Evolutionary conservation across 1,140 invertebrate genomes (phyloP), one percentile per base, ranked within the genome.

Genomic region (Conopomorpha cramerella): DNA sequence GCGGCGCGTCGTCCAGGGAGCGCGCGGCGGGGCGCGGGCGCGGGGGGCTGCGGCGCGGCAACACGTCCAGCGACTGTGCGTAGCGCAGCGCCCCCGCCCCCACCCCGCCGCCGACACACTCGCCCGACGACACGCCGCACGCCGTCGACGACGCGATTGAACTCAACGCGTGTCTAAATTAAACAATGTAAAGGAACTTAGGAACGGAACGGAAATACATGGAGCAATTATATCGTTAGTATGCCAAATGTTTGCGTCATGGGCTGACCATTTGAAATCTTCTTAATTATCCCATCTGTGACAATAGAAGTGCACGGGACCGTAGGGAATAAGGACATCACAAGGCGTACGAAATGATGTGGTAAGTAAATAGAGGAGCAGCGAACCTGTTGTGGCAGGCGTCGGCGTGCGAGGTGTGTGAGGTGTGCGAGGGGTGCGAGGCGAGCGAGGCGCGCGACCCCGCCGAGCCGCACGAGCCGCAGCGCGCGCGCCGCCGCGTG

Each of bases 131-230:
- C 14, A 12, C 38, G 29, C 18, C 49, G 51, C 56, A 61, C 37
- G 56, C 72, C 31, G 63, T 62, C 38, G 67, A 72, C 36, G 76
- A 77, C 36, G 72, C 67, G 43, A 78, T 78, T 6, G 76, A 74
- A 36, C 68, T 74, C 38, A 78, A 38, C 23, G 71, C 66, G 39
- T 71, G 46, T 47, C 74, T 78, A 52, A 8, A 43, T n/a, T n/a
- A n/a, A n/a, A n/a, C n/a, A n/a, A n/a, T n/a, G n/a, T n/a, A n/a
- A n/a, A n/a, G n/a, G n/a, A n/a, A n/a, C n/a, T n/a, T n/a, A n/a
- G n/a, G n/a, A n/a, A n/a, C n/a, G n/a, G n/a, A n/a, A n/a, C n/a
- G n/a, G n/a, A n/a, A n/a, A n/a, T n/a, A n/a, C n/a, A n/a, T n/a
- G n/a, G n/a, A n/a, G n/a, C n/a, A n/a, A n/a, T n/a, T n/a, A n/a